A percentile compares a stretch with the other conserved stretches of the same genome.
Conservation (phyloP, 2,888 invertebrate species). For the Imbricaverruca yamaguchii region DNA sequence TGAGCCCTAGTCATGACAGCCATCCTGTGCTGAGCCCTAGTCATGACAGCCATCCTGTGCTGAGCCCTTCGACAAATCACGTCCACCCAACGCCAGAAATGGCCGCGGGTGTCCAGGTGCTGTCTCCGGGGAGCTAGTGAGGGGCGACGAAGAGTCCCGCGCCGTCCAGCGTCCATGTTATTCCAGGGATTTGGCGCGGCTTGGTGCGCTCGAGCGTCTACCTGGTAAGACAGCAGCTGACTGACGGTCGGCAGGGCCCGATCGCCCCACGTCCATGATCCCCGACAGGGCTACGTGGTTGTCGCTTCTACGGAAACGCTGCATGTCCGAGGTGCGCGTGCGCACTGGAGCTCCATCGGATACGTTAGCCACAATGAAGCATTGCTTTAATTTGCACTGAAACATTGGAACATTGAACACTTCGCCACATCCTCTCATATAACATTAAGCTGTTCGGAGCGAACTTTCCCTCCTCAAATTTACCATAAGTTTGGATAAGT, state of each 20-base stretch:
- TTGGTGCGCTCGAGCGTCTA: not conserved
- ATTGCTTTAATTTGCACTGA: too few relatives aligned
- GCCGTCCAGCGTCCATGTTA: not conserved
- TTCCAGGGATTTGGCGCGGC: not conserved
- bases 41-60: too few relatives aligned
- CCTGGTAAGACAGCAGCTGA: not conserved
- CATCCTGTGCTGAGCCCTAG: too few relatives aligned
- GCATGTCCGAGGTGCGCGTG: too few relatives aligned
- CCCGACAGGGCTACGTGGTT: too few relatives aligned
- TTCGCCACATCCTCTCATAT: too few relatives aligned
- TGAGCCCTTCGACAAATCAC: not conserved
- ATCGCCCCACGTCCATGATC: not conserved
- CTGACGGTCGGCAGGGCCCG: not conserved
- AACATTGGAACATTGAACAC: too few relatives aligned
- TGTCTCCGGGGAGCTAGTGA: not conserved
- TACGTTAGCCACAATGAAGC: too few relatives aligned
- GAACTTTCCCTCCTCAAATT: too few relatives aligned
- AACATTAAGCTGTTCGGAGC: too few relatives aligned
- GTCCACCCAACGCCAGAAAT: not conserved
- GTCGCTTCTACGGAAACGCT: too few relatives aligned
- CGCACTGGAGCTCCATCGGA: too few relatives aligned
- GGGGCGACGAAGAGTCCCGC: not conserved
- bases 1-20: not conserved
- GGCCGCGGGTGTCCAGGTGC: not conserved
- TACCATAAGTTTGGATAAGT: not conserved